These are phyloP conservation scores for Lordiphosa stackelbergi DNA, from an alignment of 1,140 invertebrate genomes.

Conservation along the genomic window DNA sequence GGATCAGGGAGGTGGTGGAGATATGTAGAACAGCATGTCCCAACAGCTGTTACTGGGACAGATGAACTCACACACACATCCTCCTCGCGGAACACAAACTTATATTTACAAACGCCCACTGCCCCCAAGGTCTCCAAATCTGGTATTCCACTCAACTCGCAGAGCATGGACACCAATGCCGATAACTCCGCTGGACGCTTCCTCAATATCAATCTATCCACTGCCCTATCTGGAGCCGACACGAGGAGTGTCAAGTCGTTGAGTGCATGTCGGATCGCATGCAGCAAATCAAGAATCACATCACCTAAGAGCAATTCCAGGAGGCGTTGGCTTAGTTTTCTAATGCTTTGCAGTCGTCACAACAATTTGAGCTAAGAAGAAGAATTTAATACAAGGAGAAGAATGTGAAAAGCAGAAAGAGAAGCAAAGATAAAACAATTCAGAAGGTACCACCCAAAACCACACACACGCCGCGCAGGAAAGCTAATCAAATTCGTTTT, in stretches of 20 bases:
- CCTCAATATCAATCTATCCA: conserved; percentile 85
- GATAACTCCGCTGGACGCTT: conserved; percentile 77
- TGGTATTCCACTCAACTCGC: conserved; percentile 34
- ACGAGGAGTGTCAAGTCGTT: conserved; percentile 83
- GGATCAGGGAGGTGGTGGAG: conserved; percentile 79
- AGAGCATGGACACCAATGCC: conserved; percentile 32
- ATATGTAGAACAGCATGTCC: conserved; percentile 96
- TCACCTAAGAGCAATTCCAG: conserved; percentile 92
- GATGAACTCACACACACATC: conserved; percentile 80
- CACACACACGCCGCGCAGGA: neutral
- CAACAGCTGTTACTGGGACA: conserved; percentile 93
- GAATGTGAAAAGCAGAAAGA: conserved; percentile 46
- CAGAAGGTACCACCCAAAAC: neutral
- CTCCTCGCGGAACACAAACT: conserved; percentile 54
- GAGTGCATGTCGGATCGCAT: conserved; percentile 81
- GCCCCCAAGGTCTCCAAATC: conserved; percentile 67
- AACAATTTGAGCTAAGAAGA: conserved; percentile 97
- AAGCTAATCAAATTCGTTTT: conserved; percentile 5
- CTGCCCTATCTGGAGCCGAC: conserved; percentile 85
- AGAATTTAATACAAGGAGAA: conserved; percentile 85
- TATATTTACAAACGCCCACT: conserved; percentile 63
- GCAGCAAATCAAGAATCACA: conserved; percentile 88
- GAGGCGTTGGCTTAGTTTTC: conserved; percentile 97
- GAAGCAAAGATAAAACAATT: conserved; percentile 50
- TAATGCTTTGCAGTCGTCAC: conserved; percentile 94